A percentile compares a stretch with the other conserved stretches of the same genome.
phyloP scores from a whole-genome alignment of 2,113 vertebrate species.

The Martes martes region DNA sequence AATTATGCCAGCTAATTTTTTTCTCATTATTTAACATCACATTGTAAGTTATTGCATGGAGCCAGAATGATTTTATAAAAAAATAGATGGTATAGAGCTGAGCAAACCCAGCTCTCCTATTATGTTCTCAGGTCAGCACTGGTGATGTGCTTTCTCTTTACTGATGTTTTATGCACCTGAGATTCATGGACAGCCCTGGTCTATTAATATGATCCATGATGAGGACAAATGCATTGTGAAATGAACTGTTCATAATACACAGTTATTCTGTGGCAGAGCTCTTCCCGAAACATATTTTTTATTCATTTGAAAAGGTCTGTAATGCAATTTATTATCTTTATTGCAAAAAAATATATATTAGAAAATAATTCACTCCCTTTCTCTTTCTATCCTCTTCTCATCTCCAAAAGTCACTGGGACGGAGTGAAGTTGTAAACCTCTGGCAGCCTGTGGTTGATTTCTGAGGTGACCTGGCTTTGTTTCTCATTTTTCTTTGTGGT shows the following conservation, averaged over 20 bases:
- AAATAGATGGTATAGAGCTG: background rate
- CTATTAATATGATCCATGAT: slow-evolving; percentile 25
- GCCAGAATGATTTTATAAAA: background rate
- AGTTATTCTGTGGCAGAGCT: slow-evolving; percentile 10
- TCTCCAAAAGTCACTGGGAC: background rate
- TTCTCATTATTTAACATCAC: background rate
- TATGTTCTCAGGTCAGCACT: background rate
- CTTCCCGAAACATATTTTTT: slow-evolving; percentile 25
- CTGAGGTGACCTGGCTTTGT: background rate
- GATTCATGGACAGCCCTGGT: background rate
- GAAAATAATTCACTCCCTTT: background rate
- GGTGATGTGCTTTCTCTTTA: background rate
- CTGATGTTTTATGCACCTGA: slow-evolving; percentile 19
- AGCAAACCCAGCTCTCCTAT: background rate
- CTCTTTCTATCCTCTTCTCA: background rate
- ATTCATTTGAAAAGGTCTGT: slow-evolving; percentile 53
- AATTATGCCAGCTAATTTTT: background rate
- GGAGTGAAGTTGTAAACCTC: background rate
- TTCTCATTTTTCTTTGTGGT: background rate
- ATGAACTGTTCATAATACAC: slow-evolving; percentile 30
- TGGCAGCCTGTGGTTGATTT: background rate
- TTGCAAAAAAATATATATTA: background rate
- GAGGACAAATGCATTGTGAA: slow-evolving; percentile 42
- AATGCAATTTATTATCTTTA: slow-evolving; percentile 47
- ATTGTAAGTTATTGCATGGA: background rate